Base-by-base conservation (phyloP, 2,888 invertebrate genomes). In the Zaprionus obscuricornis region DNA sequence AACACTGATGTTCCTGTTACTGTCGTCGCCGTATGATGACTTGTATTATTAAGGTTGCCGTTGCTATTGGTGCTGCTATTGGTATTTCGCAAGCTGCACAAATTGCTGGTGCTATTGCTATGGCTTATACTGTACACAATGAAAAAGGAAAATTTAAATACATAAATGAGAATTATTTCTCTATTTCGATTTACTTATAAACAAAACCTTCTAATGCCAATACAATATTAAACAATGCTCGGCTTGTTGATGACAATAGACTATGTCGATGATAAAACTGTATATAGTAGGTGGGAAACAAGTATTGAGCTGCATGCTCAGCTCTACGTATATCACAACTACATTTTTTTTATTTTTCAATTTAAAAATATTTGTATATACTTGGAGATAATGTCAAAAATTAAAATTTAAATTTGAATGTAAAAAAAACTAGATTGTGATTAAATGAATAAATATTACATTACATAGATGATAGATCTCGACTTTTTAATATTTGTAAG, bases 31-130 rank as follows among this genome's bases (percentile, higher is more conserved):
- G 65, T 42, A 11, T 66, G 33, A 7, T 59, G 26, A 16, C 50
- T 63, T 22, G 70, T 26, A 7, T n/a, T 66, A 51, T 67, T 81
- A 45, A 42, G 60, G 14, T 64, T 71, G 59, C 73, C 79, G 54
- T 50, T 76, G 65, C 69, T 86, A 39, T 62, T 34, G 16, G 46
- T 46, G 13, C 54, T 58, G 51, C 65, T 72, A 54, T 62, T 77
- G 47, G 43, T 50, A 29, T 36, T 69, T 51, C 37, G 54, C 33
- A 65, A 63, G 42, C 63, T 82, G 58, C 13, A 47, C n/a, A n/a
- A n/a, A n/a, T n/a, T n/a, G n/a, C n/a, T n/a, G n/a, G n/a, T n/a
- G n/a, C n/a, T n/a, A n/a, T n/a, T n/a, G n/a, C n/a, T n/a, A n/a
- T n/a, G n/a, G n/a, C n/a, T n/a, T n/a, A n/a, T n/a, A n/a, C n/a